Percentiles rank a stretch among this genome's conserved stretches.
phyloP scores from a whole-genome alignment of 92 coral and sea anemone genomes.

The Siderastrea siderea region DNA sequence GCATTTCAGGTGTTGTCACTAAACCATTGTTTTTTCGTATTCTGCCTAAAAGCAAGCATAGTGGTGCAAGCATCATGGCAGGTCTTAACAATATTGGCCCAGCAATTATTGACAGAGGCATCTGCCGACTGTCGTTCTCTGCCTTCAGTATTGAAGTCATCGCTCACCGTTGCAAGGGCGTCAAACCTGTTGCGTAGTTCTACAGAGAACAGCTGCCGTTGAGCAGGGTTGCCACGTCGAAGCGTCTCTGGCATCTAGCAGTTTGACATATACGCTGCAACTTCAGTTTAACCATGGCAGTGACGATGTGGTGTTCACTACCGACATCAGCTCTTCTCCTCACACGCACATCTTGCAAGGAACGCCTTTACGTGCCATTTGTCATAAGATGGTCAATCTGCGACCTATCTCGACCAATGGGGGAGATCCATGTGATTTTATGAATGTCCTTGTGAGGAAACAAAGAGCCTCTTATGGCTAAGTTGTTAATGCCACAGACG shows the following conservation, averaged over 20 bases:
- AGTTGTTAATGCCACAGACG: background rate
- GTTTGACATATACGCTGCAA: background rate
- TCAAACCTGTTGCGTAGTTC: conserved; percentile 10
- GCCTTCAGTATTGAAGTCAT: background rate
- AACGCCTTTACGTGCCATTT: background rate
- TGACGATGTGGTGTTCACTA: conserved; percentile 36
- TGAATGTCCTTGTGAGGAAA: background rate
- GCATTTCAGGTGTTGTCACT: background rate
- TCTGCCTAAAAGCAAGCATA: too few species aligned
- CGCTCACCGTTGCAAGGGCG: background rate
- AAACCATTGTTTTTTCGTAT: background rate
- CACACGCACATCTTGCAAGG: background rate
- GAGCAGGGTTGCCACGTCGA: conserved; percentile 1
- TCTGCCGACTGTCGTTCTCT: background rate
- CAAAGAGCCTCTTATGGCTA: too few species aligned
- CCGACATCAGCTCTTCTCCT: conserved; percentile 21
- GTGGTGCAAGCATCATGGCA: background rate
- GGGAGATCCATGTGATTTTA: background rate
- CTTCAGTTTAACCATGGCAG: conserved; percentile 36
- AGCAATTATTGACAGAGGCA: background rate
- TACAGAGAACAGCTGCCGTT: background rate
- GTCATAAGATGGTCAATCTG: background rate
- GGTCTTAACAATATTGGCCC: background rate
- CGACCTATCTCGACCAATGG: background rate
- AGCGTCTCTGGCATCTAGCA: background rate